Evolutionary conservation across 2,888 invertebrate species (phyloP).

Genomic region (Synanthedon vespiformis): DNA sequence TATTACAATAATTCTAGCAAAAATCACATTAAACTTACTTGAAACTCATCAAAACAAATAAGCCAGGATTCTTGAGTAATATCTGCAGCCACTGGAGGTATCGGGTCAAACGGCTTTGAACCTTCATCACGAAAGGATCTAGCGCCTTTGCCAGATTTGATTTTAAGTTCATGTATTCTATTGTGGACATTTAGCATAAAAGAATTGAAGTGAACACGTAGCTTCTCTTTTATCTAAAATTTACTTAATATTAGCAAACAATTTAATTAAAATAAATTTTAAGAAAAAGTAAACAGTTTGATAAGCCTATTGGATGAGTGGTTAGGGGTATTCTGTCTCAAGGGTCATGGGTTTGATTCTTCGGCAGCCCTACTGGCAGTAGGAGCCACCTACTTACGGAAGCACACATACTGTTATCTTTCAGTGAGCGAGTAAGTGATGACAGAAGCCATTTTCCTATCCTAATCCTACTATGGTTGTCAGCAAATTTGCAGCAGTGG

Average conservation of each 20-base stretch:
- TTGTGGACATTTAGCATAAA: constrained; percentile 98
- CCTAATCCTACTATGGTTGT: too few species aligned
- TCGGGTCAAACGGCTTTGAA: constrained; percentile 85
- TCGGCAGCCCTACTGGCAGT: too few species aligned
- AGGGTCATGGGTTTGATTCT: too few species aligned
- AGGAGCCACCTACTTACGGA: too few species aligned
- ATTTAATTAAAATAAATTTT: too few species aligned
- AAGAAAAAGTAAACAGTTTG: too few species aligned
- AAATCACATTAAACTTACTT: constrained; percentile 67
- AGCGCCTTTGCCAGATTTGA: constrained; percentile 58
- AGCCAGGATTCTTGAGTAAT: constrained; percentile 91
- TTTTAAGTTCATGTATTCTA: constrained; percentile 88
- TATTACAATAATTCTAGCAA: constrained; percentile 1
- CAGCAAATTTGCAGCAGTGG: too few species aligned
- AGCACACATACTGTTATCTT: too few species aligned
- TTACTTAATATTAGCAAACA: not conserved
- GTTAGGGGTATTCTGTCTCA: too few species aligned
- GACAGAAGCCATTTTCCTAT: too few species aligned
- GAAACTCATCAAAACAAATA: constrained; percentile 98
- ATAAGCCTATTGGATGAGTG: too few species aligned
- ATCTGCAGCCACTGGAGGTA: constrained; percentile 90
- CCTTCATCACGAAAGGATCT: constrained; percentile 56
- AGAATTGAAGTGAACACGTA: constrained; percentile 94
- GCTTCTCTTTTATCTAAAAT: constrained; percentile 75
- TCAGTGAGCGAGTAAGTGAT: too few species aligned